Evolutionary conservation across 2,113 vertebrate genomes (phyloP).

Genomic region (Atlantisia rogersi): DNA sequence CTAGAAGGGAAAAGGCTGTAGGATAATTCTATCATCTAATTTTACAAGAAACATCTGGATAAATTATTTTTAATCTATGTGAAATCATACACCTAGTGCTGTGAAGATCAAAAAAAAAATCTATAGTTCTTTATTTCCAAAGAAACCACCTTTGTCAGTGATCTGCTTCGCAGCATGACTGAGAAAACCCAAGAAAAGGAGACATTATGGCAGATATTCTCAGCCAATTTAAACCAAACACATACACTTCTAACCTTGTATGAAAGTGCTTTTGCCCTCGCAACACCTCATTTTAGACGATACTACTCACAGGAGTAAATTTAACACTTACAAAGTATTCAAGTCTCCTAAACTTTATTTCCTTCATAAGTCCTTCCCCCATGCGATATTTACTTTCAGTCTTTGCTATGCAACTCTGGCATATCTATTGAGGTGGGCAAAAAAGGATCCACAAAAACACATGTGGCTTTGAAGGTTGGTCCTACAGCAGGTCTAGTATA

Average conservation of each 20-base stretch:
- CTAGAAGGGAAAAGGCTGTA: not conserved
- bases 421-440: not conserved
- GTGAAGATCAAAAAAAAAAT: not conserved
- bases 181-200: not conserved
- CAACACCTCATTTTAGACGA: not conserved
- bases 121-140: not conserved
- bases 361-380: not conserved
- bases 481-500: not conserved
- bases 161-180: not conserved
- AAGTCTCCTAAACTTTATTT: not conserved
- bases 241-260: not conserved
- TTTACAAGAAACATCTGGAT: not conserved
- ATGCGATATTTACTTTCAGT: not conserved
- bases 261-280: not conserved
- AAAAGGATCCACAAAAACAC: not conserved
- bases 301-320: not conserved
- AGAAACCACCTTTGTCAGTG: not conserved
- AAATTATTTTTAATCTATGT: not conserved
- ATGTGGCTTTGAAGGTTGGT: not conserved
- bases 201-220: not conserved
- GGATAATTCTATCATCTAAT: not conserved
- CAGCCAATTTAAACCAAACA: not conserved
- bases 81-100: not conserved
- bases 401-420: not conserved
- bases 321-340: not conserved